Conservation (phyloP, 2,113 vertebrate species). For the Pholis gunnellus region DNA sequence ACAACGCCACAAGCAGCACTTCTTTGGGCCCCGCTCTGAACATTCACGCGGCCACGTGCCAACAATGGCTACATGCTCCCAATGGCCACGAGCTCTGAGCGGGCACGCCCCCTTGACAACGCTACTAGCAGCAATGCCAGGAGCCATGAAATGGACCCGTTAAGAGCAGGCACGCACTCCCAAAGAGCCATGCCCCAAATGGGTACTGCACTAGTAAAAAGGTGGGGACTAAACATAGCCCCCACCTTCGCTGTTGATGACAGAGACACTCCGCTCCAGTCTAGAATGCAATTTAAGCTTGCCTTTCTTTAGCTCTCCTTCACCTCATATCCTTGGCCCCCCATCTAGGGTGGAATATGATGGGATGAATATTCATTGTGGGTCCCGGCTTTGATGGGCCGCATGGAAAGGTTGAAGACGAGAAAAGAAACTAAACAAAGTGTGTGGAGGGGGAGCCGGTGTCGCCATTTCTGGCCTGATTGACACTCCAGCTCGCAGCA, state of each 20-base stretch:
- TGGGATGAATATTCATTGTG: conserved; percentile 71
- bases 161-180: not conserved
- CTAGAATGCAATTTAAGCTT: conserved; percentile 53
- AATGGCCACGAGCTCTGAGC: not conserved
- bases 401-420: conserved; percentile 22
- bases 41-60: not conserved
- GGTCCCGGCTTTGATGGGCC: conserved; percentile 50
- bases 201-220: not conserved
- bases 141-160: not conserved
- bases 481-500: conserved; percentile 61
- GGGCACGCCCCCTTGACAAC: not conserved
- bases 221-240: not conserved
- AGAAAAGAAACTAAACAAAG: conserved; percentile 50
- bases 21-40: not conserved
- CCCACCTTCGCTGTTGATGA: conserved; percentile 12
- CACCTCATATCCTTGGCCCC: conserved; percentile 58
- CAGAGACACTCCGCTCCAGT: conserved; percentile 1
- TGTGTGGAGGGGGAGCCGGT: conserved; percentile 35
- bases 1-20: not conserved
- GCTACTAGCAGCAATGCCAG: not conserved
- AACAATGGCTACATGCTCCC: not conserved
- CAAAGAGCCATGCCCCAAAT: not conserved
- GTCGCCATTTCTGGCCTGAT: conserved; percentile 66
- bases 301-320: conserved; percentile 57
- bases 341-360: conserved; percentile 47